Evolutionary conservation across 2,797 vertebrate species (phyloP).

Genomic region (Geotria australis): DNA sequence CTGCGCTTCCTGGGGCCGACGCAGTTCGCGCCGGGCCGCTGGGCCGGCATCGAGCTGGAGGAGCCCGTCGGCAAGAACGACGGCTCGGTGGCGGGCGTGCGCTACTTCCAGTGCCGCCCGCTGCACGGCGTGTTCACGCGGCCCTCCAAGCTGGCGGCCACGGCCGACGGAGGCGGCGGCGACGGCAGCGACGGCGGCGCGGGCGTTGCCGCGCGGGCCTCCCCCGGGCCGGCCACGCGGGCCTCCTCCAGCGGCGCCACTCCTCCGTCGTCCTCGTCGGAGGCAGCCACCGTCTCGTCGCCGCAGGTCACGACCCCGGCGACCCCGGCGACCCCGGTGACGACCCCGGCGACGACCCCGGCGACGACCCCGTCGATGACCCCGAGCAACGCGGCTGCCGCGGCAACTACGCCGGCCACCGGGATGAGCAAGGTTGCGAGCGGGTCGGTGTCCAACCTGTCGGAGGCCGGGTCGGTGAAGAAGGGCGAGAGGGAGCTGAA

Average conservation of each 20-base stretch:
- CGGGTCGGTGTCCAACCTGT: slow-evolving; percentile 76
- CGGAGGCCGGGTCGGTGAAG: slow-evolving; percentile 62
- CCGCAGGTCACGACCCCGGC: too few species aligned
- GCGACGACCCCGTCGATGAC: slow-evolving; percentile 10
- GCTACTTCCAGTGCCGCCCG: slow-evolving; percentile 89
- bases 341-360: slow-evolving; percentile 7
- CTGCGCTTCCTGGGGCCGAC: slow-evolving; percentile 66
- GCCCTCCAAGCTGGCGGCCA: slow-evolving; percentile 58
- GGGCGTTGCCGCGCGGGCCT: too few species aligned
- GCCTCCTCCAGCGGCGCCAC: too few species aligned
- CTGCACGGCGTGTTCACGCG: slow-evolving; percentile 74
- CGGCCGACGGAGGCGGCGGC: slow-evolving; percentile 32
- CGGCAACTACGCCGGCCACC: slow-evolving; percentile 21
- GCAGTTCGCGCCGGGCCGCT: slow-evolving; percentile 78
- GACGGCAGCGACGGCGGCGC: too few species aligned
- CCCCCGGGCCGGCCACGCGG: too few species aligned
- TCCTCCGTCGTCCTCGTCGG: too few species aligned
- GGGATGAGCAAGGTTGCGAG: slow-evolving; percentile 51
- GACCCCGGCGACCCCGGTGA: slow-evolving; percentile 1
- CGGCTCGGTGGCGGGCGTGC: slow-evolving; percentile 65
- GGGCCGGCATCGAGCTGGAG: slow-evolving; percentile 85
- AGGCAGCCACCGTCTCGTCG: too few species aligned
- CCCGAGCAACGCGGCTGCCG: slow-evolving; percentile 11
- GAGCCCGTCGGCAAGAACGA: slow-evolving; percentile 91
- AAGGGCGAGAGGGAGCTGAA: slow-evolving; percentile 84